Evolutionary conservation across 2,113 vertebrate species (phyloP).

Genomic region (Catagonus wagneri): DNA sequence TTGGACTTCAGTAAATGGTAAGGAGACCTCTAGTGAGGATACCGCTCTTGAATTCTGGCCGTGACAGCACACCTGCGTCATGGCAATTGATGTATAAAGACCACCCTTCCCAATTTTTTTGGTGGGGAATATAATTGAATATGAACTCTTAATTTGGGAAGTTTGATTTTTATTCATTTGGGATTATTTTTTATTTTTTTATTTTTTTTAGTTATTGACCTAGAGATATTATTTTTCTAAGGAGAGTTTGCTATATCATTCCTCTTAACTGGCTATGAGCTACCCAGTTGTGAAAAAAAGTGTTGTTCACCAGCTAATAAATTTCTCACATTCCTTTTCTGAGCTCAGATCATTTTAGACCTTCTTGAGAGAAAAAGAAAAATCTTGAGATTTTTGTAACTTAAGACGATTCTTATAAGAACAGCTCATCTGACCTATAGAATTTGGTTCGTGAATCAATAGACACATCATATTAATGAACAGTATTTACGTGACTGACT

Average conservation of each 20-base stretch:
- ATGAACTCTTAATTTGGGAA: not conserved
- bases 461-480: not conserved
- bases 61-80: not conserved
- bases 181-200: not conserved
- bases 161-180: conserved; percentile 16
- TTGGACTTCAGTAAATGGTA: not conserved
- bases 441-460: not conserved
- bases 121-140: not conserved
- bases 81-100: not conserved
- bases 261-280: not conserved
- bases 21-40: not conserved
- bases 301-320: not conserved
- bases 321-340: conserved; percentile 27
- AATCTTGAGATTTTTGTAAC: conserved; percentile 6
- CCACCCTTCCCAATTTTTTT: not conserved
- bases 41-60: not conserved
- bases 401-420: not conserved
- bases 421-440: not conserved
- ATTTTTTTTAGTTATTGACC: not conserved
- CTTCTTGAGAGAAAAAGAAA: not conserved
- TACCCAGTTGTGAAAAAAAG: not conserved
- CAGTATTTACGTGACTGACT: not conserved
- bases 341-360: not conserved
- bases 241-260: conserved; percentile 33
- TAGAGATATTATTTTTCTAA: conserved; percentile 20